Percentiles rank a stretch among this genome's conserved stretches.
phyloP scores from a whole-genome alignment of 2,888 invertebrate species.

The Ferdinandea cuprea region DNA sequence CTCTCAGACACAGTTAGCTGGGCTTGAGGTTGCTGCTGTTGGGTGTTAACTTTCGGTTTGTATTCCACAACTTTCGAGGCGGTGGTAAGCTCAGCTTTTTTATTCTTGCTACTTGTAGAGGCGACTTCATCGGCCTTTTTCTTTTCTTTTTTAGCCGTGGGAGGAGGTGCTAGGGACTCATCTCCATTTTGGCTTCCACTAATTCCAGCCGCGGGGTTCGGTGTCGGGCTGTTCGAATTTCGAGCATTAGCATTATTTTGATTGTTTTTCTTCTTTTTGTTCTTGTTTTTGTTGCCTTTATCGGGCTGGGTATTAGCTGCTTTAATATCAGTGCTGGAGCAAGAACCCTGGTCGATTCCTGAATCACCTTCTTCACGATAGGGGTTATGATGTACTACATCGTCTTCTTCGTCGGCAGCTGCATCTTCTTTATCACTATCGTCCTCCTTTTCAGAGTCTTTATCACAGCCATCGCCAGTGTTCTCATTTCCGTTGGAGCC shows the following conservation, averaged over 20 bases:
- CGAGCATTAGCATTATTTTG: conserved; percentile 58
- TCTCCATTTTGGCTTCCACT: conserved; percentile 58
- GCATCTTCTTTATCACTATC: conserved; percentile 87
- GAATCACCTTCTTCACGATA: conserved; percentile 94
- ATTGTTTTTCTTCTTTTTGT: conserved; percentile 78
- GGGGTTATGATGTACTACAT: conserved; percentile 78
- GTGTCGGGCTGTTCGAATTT: conserved; percentile 71
- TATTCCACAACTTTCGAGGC: conserved; percentile 57
- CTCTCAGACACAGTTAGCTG: conserved; percentile 63
- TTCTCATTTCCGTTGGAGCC: conserved; percentile 84
- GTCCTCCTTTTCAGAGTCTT: conserved; percentile 85
- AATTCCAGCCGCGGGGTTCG: conserved; percentile 37
- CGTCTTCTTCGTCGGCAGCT: conserved; percentile 84
- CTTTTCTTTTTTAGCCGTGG: conserved; percentile 68
- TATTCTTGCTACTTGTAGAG: conserved; percentile 67
- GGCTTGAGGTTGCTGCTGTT: conserved; percentile 35
- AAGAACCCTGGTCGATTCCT: conserved; percentile 95
- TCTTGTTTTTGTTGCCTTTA: conserved; percentile 77
- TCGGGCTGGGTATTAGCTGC: conserved; percentile 83
- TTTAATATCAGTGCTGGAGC: conserved; percentile 93
- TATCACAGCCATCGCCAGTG: conserved; percentile 83
- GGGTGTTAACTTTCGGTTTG: conserved; percentile 49
- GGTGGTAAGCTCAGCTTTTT: conserved; percentile 65
- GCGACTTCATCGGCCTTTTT: conserved; percentile 72
- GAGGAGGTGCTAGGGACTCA: conserved; percentile 37